Percentiles rank a stretch among this genome's conserved stretches.
Conservation (phyloP, 2,797 vertebrate genomes). For the Rhynchonycteris naso region DNA sequence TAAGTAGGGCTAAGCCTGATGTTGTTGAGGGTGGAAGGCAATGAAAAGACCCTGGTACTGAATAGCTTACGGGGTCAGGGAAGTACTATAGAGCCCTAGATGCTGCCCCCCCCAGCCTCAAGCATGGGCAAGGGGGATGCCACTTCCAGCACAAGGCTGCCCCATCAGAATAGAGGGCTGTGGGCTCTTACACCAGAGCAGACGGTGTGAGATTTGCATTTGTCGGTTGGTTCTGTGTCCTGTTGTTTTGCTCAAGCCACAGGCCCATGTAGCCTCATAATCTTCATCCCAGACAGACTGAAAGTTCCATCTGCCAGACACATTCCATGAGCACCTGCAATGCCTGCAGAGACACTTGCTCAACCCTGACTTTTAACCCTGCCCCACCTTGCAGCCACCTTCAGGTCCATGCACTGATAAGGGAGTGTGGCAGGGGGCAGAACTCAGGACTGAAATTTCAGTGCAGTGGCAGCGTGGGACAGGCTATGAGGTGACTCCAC, state of each 20-base stretch:
- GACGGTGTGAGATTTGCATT: neutral
- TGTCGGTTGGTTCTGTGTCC: neutral
- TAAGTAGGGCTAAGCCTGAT: neutral
- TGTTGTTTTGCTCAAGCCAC: slow-evolving; percentile 20
- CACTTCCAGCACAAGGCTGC: neutral
- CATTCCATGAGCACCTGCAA: fast-evolving
- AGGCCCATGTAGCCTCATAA: slow-evolving; percentile 33
- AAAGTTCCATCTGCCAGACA: slow-evolving; percentile 55
- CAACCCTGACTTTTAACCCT: neutral
- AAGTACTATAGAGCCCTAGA: neutral
- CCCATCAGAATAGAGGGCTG: neutral
- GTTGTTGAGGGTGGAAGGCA: too few relatives aligned
- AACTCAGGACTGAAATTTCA: neutral
- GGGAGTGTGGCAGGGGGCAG: neutral
- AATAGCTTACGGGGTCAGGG: neutral
- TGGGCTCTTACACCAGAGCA: neutral
- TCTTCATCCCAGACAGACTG: slow-evolving; percentile 63
- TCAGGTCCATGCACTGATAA: neutral
- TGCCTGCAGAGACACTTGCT: slow-evolving; percentile 29
- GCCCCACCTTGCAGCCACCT: slow-evolving; percentile 35
- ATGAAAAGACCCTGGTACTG: neutral
- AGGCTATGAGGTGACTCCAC: neutral
- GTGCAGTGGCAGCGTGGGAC: fast-evolving
- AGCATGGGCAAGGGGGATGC: neutral
- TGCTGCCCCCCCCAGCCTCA: neutral